Evolutionary conservation across 2,888 invertebrate genomes (phyloP), one percentile per base, ranked within the genome.

Genomic region (Nephrotoma guestfalica): DNA sequence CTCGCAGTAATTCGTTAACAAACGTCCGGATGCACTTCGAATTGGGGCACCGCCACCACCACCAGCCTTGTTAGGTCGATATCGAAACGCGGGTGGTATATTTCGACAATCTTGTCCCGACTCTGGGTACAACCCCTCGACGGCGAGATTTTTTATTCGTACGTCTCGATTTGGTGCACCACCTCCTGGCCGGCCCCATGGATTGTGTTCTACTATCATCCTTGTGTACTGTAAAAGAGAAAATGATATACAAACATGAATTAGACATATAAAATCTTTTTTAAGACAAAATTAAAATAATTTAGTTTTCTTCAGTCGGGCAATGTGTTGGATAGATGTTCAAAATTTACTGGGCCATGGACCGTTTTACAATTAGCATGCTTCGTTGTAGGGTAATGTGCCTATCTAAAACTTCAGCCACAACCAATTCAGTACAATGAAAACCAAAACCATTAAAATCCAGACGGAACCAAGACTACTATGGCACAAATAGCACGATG

Each of bases 131-230:
- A 95, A 92, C 87, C 94, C 95, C 86, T 94, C 93, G 87, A 94
- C 92, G 85, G 94, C 93, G 42, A 96, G 93, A 89, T 96, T 95
- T 89, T 94, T 93, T 89, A 95, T 94, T 30, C 96, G 93, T 45
- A 94, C 91, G 87, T 94, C 93, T 11, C 92, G 89, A 89, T 95
- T 95, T 85, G 95, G 95, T 30, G 96, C 96, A 41, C 96, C 96
- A 86, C 95, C 94, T 2, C 96, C 96, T 9, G 94, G 95, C 87
- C 94, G 93, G 4, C 96, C 96, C 95, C 96, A 96, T 6, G 96
- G 96, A 91, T 95, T 95, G 90, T 95, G 96, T 88, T 93, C 94
- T 87, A 94, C 93, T 91, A 95, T 93, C 92, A 96, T 94, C 89
- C 94, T 93, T 87, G 94, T 94, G 88, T 94, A 91, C 92, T 91